phyloP scores from a whole-genome alignment of 2,797 vertebrate genomes.

The Sibirionetta formosa region DNA sequence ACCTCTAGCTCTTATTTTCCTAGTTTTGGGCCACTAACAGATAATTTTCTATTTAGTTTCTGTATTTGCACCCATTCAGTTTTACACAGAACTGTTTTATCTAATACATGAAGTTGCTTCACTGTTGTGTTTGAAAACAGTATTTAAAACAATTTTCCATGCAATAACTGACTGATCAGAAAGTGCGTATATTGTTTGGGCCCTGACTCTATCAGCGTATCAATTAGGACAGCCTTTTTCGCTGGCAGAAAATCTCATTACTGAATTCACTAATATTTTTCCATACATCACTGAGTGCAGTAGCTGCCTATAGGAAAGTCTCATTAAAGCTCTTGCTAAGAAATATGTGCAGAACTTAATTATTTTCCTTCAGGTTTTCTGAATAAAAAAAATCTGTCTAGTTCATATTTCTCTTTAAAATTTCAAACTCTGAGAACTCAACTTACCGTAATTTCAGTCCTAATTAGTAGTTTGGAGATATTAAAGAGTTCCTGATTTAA shows the following conservation, averaged over 20 bases:
- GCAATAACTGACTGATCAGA: conserved; percentile 28
- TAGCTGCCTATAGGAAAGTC: neutral
- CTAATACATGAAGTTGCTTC: neutral
- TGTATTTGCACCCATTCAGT: neutral
- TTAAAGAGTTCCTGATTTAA: neutral
- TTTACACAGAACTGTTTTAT: neutral
- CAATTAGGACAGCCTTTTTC: conserved; percentile 22
- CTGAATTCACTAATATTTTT: conserved; percentile 42
- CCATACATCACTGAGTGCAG: conserved; percentile 10
- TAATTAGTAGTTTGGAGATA: neutral
- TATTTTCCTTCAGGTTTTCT: conserved; percentile 37
- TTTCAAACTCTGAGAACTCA: neutral
- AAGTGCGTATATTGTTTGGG: neutral
- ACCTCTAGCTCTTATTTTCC: neutral
- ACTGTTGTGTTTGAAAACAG: conserved; percentile 5
- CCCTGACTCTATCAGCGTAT: neutral
- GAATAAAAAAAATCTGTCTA: conserved; percentile 24
- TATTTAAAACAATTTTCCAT: neutral
- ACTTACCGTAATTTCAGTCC: neutral
- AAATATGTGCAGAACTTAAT: conserved; percentile 43
- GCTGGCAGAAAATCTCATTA: conserved; percentile 41
- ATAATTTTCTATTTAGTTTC: neutral
- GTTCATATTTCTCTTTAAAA: conserved; percentile 21
- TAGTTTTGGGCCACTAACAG: neutral
- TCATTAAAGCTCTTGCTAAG: conserved; percentile 48